Evolutionary conservation across 2,888 invertebrate species (phyloP).

Genomic region (Siphlonurus alternatus): DNA sequence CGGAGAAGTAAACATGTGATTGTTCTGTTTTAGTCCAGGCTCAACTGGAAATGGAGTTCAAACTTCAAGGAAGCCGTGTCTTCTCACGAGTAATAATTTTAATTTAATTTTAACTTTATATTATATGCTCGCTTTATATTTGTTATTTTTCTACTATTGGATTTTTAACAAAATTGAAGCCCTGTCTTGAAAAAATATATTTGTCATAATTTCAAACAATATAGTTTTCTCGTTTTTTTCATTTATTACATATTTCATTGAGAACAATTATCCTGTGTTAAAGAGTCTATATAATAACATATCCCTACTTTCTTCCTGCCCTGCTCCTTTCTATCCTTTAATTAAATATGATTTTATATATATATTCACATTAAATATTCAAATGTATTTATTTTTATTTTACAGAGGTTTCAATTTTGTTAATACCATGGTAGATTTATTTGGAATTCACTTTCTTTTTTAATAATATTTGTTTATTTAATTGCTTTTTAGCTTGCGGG

Average conservation of each 20-base stretch:
- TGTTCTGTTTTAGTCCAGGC: constrained; percentile 21
- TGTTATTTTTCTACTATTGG: background rate
- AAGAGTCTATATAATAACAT: constrained; percentile 7
- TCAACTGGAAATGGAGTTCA: constrained; percentile 90
- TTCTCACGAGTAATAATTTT: constrained; percentile 53
- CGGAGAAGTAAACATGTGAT: constrained; percentile 1
- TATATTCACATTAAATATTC: no score
- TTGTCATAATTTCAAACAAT: background rate
- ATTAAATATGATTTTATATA: no score
- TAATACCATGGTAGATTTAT: constrained; percentile 3
- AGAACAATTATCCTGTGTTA: background rate
- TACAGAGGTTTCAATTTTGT: constrained; percentile 9
- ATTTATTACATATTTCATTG: background rate
- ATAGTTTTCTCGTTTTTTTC: background rate
- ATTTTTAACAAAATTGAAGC: background rate
- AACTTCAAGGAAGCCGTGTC: constrained; percentile 94
- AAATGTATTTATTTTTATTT: no score
- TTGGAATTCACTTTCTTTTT: constrained; percentile 6
- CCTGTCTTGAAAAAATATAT: background rate
- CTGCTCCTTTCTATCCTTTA: no score
- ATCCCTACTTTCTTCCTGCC: constrained; percentile 9
- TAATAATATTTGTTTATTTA: background rate
- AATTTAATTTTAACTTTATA: constrained; percentile 9
- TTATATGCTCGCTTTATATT: constrained; percentile 10
- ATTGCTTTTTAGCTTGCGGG: background rate